Conservation (phyloP, 2,888 invertebrate species). For the Rutpela maculata region DNA sequence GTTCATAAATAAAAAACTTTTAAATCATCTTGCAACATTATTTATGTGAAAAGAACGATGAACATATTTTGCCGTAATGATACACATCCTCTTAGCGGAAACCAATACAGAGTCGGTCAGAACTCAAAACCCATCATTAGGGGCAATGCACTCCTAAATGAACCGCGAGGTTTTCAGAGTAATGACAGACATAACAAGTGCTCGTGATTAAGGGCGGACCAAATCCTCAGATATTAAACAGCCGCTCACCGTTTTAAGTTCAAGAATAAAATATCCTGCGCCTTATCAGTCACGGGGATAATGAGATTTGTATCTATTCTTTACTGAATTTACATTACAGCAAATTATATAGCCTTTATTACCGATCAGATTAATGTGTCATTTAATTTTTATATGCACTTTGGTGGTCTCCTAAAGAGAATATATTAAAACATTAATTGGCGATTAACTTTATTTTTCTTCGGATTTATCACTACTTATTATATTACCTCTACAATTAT, state of each 20-base stretch:
- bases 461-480: no score
- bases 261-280: conserved; percentile 2
- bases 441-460: no score
- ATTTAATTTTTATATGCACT: not conserved
- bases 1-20: not conserved
- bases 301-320: conserved; percentile 18
- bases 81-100: not conserved
- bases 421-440: not conserved
- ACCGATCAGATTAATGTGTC: not conserved
- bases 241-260: not conserved
- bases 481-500: no score
- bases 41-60: not conserved
- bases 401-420: not conserved
- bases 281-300: conserved; percentile 13
- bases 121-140: conserved; percentile 53
- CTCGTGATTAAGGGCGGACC: conserved; percentile 15
- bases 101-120: conserved; percentile 38
- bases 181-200: conserved; percentile 34
- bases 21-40: not conserved
- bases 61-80: conserved; percentile 7
- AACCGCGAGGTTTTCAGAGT: conserved; percentile 48
- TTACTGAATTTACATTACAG: conserved; percentile 4
- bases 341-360: not conserved
- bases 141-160: conserved; percentile 50
- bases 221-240: not conserved